Conservation (phyloP, 2,113 vertebrate genomes). For the Sceloporus tristichus region DNA sequence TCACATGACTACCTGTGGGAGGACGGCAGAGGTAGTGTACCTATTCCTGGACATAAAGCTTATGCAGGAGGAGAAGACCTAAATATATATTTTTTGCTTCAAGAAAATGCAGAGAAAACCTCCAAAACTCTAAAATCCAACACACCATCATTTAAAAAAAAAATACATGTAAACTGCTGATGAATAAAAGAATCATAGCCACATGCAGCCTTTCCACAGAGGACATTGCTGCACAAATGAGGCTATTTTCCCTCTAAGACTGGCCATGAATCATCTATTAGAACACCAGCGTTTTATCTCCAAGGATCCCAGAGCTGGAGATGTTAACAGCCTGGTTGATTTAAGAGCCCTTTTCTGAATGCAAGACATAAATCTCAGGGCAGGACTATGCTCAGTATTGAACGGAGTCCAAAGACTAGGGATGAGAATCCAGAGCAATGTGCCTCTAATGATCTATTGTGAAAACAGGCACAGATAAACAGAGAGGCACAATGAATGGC, state of each 20-base stretch:
- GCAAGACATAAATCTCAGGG: slow-evolving; percentile 65
- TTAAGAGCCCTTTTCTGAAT: slow-evolving; percentile 66
- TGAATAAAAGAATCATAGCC: slow-evolving; percentile 32
- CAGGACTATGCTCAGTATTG: slow-evolving; percentile 64
- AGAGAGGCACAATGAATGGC: slow-evolving; percentile 27
- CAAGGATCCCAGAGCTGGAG: slow-evolving; percentile 51
- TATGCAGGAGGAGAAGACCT: neutral
- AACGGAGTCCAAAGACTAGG: slow-evolving; percentile 57
- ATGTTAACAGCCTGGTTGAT: slow-evolving; percentile 70
- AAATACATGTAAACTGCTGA: neutral
- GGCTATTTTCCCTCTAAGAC: slow-evolving; percentile 46
- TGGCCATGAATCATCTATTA: slow-evolving; percentile 60
- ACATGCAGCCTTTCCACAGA: neutral
- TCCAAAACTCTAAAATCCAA: neutral
- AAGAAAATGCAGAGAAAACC: slow-evolving; percentile 5
- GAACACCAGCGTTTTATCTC: slow-evolving; percentile 64
- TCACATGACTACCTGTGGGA: neutral
- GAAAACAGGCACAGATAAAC: slow-evolving; percentile 45
- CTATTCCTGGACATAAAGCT: neutral
- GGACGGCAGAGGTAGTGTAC: neutral
- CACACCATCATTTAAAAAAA: rapidly evolving
- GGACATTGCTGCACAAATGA: slow-evolving; percentile 35
- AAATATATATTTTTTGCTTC: neutral
- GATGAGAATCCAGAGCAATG: slow-evolving; percentile 47
- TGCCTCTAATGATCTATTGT: slow-evolving; percentile 65